Conservation (phyloP, 2,888 invertebrate genomes). For the Drosophila mulleri region DNA sequence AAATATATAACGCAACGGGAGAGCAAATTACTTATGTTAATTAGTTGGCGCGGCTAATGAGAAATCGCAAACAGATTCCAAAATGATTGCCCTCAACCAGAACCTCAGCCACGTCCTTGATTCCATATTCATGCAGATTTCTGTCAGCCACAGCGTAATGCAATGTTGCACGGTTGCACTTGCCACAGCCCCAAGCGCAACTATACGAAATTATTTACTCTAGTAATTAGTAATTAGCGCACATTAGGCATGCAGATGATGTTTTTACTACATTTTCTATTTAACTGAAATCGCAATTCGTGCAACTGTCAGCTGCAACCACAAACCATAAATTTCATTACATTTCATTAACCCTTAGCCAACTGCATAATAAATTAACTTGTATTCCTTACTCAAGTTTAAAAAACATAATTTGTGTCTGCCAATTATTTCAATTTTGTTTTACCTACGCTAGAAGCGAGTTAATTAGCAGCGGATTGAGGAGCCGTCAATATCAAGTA, state of each 20-base stretch:
- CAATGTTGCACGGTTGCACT: not conserved
- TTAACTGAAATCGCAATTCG: not conserved
- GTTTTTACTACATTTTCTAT: not conserved
- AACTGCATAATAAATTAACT: not conserved
- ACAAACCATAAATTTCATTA: not conserved
- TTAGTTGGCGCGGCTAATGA: constrained; percentile 72
- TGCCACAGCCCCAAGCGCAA: not conserved
- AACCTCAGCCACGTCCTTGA: constrained; percentile 12
- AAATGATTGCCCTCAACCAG: constrained; percentile 40
- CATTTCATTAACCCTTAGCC: not conserved
- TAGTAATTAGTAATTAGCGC: not conserved
- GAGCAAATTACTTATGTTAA: constrained; percentile 77
- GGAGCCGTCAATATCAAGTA: not conserved
- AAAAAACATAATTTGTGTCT: not conserved
- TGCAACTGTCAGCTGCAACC: not conserved
- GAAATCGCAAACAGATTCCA: constrained; percentile 59
- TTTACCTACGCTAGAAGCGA: not conserved
- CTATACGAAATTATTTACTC: not conserved
- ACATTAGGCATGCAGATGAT: not conserved
- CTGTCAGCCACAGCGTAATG: not conserved
- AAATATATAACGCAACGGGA: constrained; percentile 4
- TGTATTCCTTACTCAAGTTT: too few relatives aligned
- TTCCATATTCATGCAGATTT: not conserved
- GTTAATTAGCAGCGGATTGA: constrained; percentile 1
- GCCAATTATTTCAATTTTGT: not conserved